Evolutionary conservation across 2,797 vertebrate species (phyloP), one percentile per base, ranked within the genome.

Genomic region (Rallus crepitans): DNA sequence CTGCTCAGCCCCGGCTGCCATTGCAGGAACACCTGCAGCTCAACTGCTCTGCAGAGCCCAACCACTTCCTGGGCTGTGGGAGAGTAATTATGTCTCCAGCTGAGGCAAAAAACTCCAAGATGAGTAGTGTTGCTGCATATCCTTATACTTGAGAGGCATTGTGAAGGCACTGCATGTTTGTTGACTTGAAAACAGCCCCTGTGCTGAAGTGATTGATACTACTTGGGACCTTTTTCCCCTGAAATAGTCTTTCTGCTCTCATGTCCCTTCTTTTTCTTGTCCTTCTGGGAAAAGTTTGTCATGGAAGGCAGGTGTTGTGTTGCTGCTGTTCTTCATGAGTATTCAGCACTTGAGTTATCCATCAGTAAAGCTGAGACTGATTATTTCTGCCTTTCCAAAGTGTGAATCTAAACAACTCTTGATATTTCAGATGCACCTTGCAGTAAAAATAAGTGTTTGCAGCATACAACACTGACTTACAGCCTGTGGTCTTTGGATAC

Each of bases 131-230:
- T n/a, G n/a, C 42, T 31, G 11, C 17, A 6, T 37, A 16, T 45
- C 56, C 48, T 28, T 21, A 12, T 5, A 11, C 42, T 20, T 20
- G 31, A 73, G 53, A 30, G 18, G 15, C 8, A 1, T 11, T 16
- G 24, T 11, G 20, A 30, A n/a, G 28, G 66, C 60, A 27, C 35
- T 8, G 11, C 2, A 0, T 3, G 8, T 15, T 25, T 0, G 1
- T 30, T 1, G 1, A 3, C 35, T 48, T 33, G 20, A 35, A n/a
- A 60, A 72, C 14, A 17, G 24, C 31, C 40, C 28, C 31, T n/a
- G 6, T 21, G 55, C 14, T 1, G 1, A 48, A 60, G 25, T 31
- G 15, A 18, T 12, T 2, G 15, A 37, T n/a, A 4, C 27, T 17
- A 17, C 3, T 37, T 18, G 18, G 15, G 15, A 15, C 10, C 3